Evolutionary conservation across 2,797 vertebrate species (phyloP).

Genomic region (Phataginus tetradactyla): DNA sequence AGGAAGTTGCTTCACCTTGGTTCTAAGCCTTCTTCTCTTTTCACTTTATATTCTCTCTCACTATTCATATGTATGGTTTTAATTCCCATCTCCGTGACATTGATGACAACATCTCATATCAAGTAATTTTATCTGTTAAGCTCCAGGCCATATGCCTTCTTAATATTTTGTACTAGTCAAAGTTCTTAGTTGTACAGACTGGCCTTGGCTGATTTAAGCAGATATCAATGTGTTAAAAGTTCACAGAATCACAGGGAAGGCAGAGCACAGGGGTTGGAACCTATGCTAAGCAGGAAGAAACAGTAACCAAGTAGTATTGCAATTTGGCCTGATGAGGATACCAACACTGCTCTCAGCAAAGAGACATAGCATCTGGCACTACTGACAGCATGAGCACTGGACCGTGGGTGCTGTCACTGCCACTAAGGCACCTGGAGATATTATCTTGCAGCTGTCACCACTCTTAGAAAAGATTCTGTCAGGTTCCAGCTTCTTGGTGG

Average conservation of each 20-base stretch:
- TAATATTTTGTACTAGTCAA: background rate
- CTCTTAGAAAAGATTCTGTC: background rate
- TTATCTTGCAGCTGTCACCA: background rate
- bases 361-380: background rate
- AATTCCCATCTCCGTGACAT: background rate
- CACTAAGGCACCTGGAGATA: background rate
- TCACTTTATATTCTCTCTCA: background rate
- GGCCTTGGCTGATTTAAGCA: slow-evolving; percentile 12
- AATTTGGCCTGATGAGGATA: background rate
- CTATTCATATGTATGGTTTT: background rate
- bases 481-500: background rate
- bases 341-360: background rate
- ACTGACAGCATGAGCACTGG: background rate
- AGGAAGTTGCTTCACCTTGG: background rate
- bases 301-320: background rate
- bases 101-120: slow-evolving; percentile 3
- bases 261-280: background rate
- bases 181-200: background rate
- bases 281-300: background rate
- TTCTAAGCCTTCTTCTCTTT: background rate
- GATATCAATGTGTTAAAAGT: slow-evolving; percentile 25
- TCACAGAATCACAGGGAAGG: background rate
- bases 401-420: background rate
- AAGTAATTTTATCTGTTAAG: background rate
- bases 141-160: background rate